Conservation (phyloP, 2,113 vertebrate genomes). For the Nothocercus nigrocapillus region DNA sequence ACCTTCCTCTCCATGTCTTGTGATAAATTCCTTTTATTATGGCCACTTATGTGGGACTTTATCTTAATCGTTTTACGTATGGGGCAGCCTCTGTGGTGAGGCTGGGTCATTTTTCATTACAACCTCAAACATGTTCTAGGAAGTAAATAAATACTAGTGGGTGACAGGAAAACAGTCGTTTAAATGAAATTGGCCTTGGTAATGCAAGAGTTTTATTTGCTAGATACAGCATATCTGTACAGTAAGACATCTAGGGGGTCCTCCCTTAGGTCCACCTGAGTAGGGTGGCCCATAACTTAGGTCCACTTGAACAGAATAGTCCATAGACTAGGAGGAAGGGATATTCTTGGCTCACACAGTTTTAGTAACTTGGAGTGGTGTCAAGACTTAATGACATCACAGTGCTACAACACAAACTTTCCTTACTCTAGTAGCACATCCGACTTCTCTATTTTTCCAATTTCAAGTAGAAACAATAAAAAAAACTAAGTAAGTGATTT, state of each 20-base stretch:
- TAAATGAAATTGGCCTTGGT: slow-evolving; percentile 39
- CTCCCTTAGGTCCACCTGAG: background rate
- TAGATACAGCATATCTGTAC: background rate
- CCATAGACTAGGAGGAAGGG: accelerated
- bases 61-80: slow-evolving; percentile 82
- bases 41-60: slow-evolving; percentile 81
- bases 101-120: slow-evolving; percentile 76
- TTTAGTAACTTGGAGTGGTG: background rate
- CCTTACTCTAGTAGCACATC: background rate
- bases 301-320: background rate
- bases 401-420: accelerated
- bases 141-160: slow-evolving; percentile 76
- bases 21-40: slow-evolving; percentile 88
- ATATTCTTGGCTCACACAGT: background rate
- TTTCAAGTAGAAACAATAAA: background rate
- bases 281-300: background rate
- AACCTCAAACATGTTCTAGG: slow-evolving; percentile 51
- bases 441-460: background rate
- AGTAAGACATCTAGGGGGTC: background rate
- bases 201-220: background rate
- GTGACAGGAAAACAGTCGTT: slow-evolving; percentile 33
- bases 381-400: background rate
- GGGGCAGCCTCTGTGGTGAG: slow-evolving; percentile 72
- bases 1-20: slow-evolving; percentile 78
- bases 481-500: background rate